These are phyloP conservation scores for Olivierus martensii DNA, from an alignment of 1,140 invertebrate species.

Conservation along the genomic window DNA sequence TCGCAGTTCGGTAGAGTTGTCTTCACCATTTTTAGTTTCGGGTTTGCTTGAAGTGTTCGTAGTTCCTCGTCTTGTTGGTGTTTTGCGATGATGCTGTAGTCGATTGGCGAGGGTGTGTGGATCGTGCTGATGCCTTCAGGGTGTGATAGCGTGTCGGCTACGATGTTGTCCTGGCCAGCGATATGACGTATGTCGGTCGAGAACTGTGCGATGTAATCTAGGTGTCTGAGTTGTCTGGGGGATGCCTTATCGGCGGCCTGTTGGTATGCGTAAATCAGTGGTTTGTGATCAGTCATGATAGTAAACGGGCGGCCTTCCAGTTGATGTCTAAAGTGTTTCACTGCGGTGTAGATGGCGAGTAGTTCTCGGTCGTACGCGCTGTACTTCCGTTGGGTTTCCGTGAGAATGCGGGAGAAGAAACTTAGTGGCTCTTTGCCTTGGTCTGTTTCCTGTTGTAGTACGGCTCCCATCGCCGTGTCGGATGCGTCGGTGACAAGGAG, in stretches of 20 bases:
- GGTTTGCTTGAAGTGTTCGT: no score
- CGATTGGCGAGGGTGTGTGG: background rate
- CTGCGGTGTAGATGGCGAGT: background rate
- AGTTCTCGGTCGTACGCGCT: background rate
- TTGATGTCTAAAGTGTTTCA: slow-evolving; percentile 20
- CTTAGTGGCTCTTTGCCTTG: slow-evolving; percentile 4
- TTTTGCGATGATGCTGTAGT: no score
- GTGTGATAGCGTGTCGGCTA: slow-evolving; percentile 14
- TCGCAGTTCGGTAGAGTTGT: background rate
- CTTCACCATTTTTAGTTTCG: background rate
- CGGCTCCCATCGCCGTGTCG: background rate
- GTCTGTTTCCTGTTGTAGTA: slow-evolving; percentile 10
- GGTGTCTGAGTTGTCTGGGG: slow-evolving; percentile 14
- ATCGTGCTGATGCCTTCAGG: background rate
- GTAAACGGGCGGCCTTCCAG: slow-evolving; percentile 16
- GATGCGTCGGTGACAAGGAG: slow-evolving; percentile 7
- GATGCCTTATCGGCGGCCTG: slow-evolving; percentile 7
- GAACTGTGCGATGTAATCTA: slow-evolving; percentile 29
- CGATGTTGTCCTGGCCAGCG: slow-evolving; percentile 25
- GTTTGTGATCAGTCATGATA: slow-evolving; percentile 19
- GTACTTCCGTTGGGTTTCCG: slow-evolving; percentile 1
- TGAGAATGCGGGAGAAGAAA: slow-evolving; percentile 12
- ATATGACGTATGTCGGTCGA: slow-evolving; percentile 27
- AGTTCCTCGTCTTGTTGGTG: no score
- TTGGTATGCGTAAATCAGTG: slow-evolving; percentile 17